Evolutionary conservation across 2,888 invertebrate species (phyloP).

Genomic region (Suillia variegata): DNA sequence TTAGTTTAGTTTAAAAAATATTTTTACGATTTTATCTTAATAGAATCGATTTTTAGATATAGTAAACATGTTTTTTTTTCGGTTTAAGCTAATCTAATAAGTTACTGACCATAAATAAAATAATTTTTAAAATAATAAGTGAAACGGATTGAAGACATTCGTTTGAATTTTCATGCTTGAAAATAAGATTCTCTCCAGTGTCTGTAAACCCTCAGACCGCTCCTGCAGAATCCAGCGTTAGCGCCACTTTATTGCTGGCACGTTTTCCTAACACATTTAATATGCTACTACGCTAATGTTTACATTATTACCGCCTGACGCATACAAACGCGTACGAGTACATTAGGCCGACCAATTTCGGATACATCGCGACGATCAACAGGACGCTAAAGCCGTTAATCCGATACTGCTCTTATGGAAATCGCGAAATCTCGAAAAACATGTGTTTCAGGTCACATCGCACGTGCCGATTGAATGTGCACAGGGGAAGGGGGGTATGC

Average conservation of each 20-base stretch:
- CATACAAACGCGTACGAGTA: conserved; percentile 23
- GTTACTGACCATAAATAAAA: too few relatives aligned
- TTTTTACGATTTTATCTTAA: too few relatives aligned
- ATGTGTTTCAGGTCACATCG: conserved; percentile 61
- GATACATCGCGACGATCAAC: too few relatives aligned
- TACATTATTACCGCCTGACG: conserved; percentile 38
- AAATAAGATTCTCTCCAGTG: too few relatives aligned
- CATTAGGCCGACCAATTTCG: not conserved
- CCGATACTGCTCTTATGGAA: not conserved
- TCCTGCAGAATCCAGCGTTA: not conserved
- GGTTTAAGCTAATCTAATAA: too few relatives aligned
- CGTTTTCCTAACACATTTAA: conserved; percentile 38
- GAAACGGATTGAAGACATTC: too few relatives aligned
- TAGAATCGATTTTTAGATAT: too few relatives aligned
- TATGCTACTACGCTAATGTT: conserved; percentile 46
- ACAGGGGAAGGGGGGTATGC: not conserved
- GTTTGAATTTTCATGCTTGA: too few relatives aligned
- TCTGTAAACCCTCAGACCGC: not conserved
- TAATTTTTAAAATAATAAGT: too few relatives aligned
- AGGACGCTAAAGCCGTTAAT: not conserved
- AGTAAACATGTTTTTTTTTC: too few relatives aligned
- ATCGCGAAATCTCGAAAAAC: conserved; percentile 47
- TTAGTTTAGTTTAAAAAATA: too few relatives aligned
- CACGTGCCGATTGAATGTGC: conserved; percentile 32
- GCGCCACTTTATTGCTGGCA: conserved; percentile 25